A percentile compares a stretch with the other conserved stretches of the same genome.
These are phyloP conservation scores for Dipus sagitta DNA, from an alignment of 2,797 vertebrate species.

Conservation along the genomic window DNA sequence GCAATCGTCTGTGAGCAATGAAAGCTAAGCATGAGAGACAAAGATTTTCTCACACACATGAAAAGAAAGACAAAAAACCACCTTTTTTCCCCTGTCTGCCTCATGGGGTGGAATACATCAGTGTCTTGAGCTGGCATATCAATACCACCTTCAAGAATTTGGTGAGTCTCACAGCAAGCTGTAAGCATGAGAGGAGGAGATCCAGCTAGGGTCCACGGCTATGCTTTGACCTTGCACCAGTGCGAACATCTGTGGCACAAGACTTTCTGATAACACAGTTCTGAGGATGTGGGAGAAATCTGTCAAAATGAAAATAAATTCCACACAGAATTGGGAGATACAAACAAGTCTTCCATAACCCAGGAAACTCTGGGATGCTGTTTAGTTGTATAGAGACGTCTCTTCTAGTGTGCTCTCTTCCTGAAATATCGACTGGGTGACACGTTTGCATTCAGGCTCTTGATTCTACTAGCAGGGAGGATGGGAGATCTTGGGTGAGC, in stretches of 20 bases:
- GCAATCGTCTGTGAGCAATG: constrained; percentile 54
- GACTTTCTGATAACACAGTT: constrained; percentile 1
- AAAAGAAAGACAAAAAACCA: not conserved
- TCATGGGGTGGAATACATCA: constrained; percentile 34
- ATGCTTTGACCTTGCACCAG: constrained; percentile 8
- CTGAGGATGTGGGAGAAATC: not conserved
- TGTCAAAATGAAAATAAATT: constrained; percentile 39
- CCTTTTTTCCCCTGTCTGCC: constrained; percentile 4
- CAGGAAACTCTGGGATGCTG: not conserved
- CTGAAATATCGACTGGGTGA: not conserved
- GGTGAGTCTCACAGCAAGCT: not conserved
- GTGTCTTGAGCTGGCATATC: not conserved
- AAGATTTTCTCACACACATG: not conserved
- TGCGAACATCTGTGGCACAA: not conserved
- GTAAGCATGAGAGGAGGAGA: not conserved
- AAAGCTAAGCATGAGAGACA: constrained; percentile 56
- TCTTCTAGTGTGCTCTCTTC: not conserved
- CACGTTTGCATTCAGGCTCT: not conserved
- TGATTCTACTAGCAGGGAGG: not conserved
- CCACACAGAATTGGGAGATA: not conserved
- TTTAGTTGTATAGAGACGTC: constrained; percentile 26
- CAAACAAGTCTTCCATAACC: not conserved
- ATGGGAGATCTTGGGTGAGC: not conserved
- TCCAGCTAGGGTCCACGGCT: not conserved
- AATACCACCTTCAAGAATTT: constrained; percentile 50